Base-by-base conservation (phyloP, 2,113 vertebrate genomes). In the Thunnus maccoyii region DNA sequence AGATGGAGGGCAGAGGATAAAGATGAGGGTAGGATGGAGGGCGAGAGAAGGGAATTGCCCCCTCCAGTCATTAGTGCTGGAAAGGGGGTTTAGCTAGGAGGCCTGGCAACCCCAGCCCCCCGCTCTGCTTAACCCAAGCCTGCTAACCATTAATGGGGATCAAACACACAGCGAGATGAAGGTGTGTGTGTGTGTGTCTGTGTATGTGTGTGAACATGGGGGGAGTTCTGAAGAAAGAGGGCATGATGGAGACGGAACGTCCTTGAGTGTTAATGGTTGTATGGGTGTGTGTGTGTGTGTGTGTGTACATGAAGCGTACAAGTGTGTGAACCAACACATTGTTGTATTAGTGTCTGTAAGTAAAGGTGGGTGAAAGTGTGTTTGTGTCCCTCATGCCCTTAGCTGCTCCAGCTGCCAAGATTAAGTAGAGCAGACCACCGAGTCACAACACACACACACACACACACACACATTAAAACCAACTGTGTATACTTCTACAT, bases 81-180 rank as follows among this genome's bases (percentile, higher is more conserved):
- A 77, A 74, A 62, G 73, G 79, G 82, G 86, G 61, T 85, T 92
- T 85, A 91, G 73, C 65, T 69, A 25, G 46, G 62, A 86, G 82
- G 78, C 73, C 75, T 88, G 76, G 83, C 71, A 88, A 81, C 85
- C 41, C 5, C 60, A 73, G 57, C 61, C 68, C 72, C 52, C 60
- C 17, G 12, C 77, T 72, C 81, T 82, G 80, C 85, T 90, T 86
- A 89, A 86, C 86, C 71, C 70, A 44, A 86, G 66, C 83, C 86
- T 86, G 88, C 82, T 80, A 68, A 65, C 80, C 83, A 89, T 89
- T 91, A 88, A 86, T 89, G 79, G 84, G 77, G 91, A 90, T 92
- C 89, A 92, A 90, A 89, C 77, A 22, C 72, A 80, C 72, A 72
- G 66, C 2, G 17, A 85, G 46, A 82, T 80, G 74, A 78, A 64